These are phyloP conservation scores for Apostichopus californicus DNA, from an alignment of 35 echinoderm and acorn worm species.

Conservation along the genomic window DNA sequence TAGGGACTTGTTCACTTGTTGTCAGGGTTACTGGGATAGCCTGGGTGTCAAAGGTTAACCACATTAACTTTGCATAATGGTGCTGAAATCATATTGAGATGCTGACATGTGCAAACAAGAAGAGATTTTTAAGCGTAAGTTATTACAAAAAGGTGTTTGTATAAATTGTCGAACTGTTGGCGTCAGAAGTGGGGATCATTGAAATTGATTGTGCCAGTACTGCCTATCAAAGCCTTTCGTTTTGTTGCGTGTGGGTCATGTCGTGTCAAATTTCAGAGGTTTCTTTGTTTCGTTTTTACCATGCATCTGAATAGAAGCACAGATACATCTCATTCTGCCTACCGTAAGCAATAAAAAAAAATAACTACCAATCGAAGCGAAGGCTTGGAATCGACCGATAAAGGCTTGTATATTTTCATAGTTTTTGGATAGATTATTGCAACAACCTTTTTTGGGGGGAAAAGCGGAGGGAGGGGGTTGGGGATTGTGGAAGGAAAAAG, in stretches of 20 bases:
- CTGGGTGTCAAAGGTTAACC: too few species aligned
- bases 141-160: neutral
- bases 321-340: neutral
- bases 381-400: neutral
- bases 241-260: neutral
- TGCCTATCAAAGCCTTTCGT: neutral
- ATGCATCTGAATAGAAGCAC: neutral
- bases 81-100: neutral
- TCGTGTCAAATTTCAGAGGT: neutral
- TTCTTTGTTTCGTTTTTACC: neutral
- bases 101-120: neutral
- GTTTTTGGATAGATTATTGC: too few species aligned
- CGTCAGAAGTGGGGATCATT: neutral
- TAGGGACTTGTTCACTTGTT: neutral
- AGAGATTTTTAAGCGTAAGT: neutral
- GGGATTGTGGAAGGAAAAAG: neutral
- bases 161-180: neutral
- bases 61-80: neutral
- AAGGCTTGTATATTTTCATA: neutral
- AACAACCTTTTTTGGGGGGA: neutral
- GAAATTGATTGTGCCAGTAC: neutral
- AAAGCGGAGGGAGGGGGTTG: neutral
- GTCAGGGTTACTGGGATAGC: neutral
- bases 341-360: neutral
- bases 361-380: neutral